These are phyloP conservation scores for Ostrea denselamellosa DNA, from an alignment of 1,140 invertebrate species.

Conservation along the genomic window DNA sequence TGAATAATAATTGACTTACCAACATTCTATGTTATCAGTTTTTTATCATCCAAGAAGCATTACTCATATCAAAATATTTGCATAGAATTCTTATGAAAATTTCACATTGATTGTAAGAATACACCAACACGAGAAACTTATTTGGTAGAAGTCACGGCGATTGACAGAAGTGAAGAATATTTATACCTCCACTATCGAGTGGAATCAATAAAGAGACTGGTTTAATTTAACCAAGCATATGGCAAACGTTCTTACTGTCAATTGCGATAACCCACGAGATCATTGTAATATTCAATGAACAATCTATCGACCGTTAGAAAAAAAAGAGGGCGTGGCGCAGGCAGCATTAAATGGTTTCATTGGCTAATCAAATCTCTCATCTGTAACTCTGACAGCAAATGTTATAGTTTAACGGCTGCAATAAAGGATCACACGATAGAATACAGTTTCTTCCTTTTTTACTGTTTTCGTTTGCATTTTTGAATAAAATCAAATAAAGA, in stretches of 20 bases:
- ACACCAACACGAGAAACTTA: neutral
- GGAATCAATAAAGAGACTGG: slow-evolving; percentile 28
- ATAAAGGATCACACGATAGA: neutral
- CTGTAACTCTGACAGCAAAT: neutral
- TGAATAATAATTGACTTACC: neutral
- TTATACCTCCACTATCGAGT: neutral
- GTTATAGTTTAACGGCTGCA: neutral
- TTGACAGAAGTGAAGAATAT: slow-evolving; percentile 14
- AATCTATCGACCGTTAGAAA: slow-evolving; percentile 1
- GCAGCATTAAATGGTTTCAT: neutral
- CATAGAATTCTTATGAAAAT: neutral
- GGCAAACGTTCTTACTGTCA: slow-evolving; percentile 11
- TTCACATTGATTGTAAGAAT: neutral
- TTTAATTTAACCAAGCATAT: slow-evolving; percentile 34
- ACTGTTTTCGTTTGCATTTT: neutral
- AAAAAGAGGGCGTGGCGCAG: neutral
- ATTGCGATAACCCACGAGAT: slow-evolving; percentile 12
- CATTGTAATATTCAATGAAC: slow-evolving; percentile 38
- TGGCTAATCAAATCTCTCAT: neutral
- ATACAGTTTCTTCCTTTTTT: neutral
- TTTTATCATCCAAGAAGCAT: neutral
- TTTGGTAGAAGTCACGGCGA: slow-evolving; percentile 19
- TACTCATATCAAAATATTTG: slow-evolving; percentile 3
- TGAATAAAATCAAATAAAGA: slow-evolving; percentile 7
- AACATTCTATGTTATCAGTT: neutral